A percentile compares a stretch with the other conserved stretches of the same genome.
These are phyloP conservation scores for Agapornis canus DNA, from an alignment of 2,797 vertebrate genomes.

Conservation along the genomic window DNA sequence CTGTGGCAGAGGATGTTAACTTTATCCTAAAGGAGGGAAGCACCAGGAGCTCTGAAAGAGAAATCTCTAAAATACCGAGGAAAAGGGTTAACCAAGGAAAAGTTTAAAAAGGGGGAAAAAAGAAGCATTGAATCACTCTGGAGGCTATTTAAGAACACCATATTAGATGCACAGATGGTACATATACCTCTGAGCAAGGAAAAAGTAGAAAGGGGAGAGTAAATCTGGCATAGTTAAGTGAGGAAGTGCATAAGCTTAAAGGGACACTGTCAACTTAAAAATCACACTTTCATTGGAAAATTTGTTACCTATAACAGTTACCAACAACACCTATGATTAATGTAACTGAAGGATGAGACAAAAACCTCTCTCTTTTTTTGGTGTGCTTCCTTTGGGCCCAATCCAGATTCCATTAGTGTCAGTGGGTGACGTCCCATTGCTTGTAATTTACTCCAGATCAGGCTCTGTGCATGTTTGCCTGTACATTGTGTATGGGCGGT, in stretches of 20 bases:
- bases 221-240: constrained; percentile 79
- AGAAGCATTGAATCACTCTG: constrained; percentile 75
- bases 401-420: neutral
- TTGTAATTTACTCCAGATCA: neutral
- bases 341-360: constrained; percentile 14
- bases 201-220: constrained; percentile 80
- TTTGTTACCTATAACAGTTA: constrained; percentile 63
- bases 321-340: constrained; percentile 60
- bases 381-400: constrained; percentile 22
- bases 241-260: constrained; percentile 78
- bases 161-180: constrained; percentile 85
- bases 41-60: neutral
- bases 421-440: neutral
- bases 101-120: constrained; percentile 61
- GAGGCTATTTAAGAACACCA: constrained; percentile 83
- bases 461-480: neutral
- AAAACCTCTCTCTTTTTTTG: neutral
- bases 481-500: neutral
- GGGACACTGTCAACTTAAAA: constrained; percentile 72
- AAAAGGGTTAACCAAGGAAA: constrained; percentile 77
- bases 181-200: constrained; percentile 81
- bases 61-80: constrained; percentile 56
- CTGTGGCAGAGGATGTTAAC: neutral
- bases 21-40: neutral
- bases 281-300: constrained; percentile 65